Evolutionary conservation across 2,888 invertebrate genomes (phyloP).

Genomic region (Drepana falcataria): DNA sequence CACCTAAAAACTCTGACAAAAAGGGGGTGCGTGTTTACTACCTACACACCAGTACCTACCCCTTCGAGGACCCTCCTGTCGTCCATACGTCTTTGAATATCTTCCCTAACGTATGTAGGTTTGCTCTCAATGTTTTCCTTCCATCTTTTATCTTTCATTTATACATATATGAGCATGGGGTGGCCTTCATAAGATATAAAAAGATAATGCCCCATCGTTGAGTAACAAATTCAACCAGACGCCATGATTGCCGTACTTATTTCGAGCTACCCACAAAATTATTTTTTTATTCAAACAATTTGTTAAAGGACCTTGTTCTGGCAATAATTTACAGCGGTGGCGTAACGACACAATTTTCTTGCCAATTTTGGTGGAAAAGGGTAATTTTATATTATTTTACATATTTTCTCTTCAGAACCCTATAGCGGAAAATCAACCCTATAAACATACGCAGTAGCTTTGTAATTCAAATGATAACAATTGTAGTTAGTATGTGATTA

Average conservation of each 20-base stretch:
- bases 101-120: too few species aligned
- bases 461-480: background rate
- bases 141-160: too few species aligned
- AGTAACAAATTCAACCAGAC: background rate
- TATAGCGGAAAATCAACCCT: background rate
- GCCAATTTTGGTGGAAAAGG: conserved; percentile 11
- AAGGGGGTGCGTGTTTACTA: too few species aligned
- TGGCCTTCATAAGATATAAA: background rate
- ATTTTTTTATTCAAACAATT: conserved; percentile 9
- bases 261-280: background rate
- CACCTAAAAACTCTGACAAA: too few species aligned
- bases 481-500: background rate
- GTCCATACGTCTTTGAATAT: too few species aligned
- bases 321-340: conserved; percentile 10
- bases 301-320: conserved; percentile 7
- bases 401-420: background rate
- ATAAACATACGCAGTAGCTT: background rate
- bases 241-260: background rate
- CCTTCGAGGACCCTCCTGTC: too few species aligned
- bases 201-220: background rate
- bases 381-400: conserved; percentile 8
- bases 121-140: too few species aligned
- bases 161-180: too few species aligned
- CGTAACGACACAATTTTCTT: conserved; percentile 16
- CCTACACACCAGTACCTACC: too few species aligned